Base-by-base conservation (phyloP, 2,888 invertebrate genomes). In the Dyspetes luteomarginatus region DNA sequence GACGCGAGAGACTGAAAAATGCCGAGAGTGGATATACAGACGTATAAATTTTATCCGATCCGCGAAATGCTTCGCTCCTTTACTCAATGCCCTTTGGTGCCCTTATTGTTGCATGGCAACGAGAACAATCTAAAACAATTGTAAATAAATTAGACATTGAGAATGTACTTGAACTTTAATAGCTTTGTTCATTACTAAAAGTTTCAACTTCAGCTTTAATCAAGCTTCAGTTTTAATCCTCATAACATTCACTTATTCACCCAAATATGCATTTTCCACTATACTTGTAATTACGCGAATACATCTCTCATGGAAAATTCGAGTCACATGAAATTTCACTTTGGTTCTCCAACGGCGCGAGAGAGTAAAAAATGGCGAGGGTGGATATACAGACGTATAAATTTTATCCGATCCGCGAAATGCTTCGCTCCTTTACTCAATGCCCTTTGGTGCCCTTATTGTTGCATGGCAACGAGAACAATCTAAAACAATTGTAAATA, bases 41-140 rank as follows among this genome's bases (percentile, higher is more conserved):
- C 74, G 58, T 75, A 80, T 76, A 80, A 80, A 72, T 80, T 80
- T 80, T 75, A 64, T 68, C 67, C 76, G 72, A 60, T 65, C 41
- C 48, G 41, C 60, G 22, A 69, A n/a, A 67, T 36, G 19, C 48
- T 60, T 24, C 52, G 41, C 24, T 2, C 30, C 48, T 22, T 17
- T n/a, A 3, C 26, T n/a, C 9, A 17, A 24, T 64, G 2, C 19
- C 26, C 58, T 30, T 28, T 26, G 30, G 4, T 55, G n/a, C n/a
- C n/a, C n/a, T n/a, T n/a, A n/a, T n/a, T 7, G 30, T 36, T 36
- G 12, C 36, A 36, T 0, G 36, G 5, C 12, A 9, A 2, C 1
- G 12, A 36, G 36, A 36, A 36, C 36, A 36, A 36, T 36, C 1
- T 52, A 22, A 52, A 52, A 52, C 4, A 19, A 2, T 12, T 36